Evolutionary conservation across 92 coral and sea anemone genomes (phyloP).

Genomic region (Phenganax subtilis): DNA sequence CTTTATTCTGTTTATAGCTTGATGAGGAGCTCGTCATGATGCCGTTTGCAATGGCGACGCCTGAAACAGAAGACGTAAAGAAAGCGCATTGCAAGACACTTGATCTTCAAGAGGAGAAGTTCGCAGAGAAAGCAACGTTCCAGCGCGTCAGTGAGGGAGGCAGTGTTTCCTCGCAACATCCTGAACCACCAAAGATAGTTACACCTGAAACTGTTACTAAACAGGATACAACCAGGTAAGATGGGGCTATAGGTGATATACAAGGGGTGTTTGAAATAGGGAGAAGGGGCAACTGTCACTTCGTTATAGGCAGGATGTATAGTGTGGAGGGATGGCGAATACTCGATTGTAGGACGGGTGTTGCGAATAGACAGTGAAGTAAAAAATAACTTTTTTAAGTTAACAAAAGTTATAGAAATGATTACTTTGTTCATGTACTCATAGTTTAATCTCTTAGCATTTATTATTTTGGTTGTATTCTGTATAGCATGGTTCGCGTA

Average conservation of each 20-base stretch:
- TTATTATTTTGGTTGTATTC: not conserved
- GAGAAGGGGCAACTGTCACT: no score
- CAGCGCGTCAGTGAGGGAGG: constrained; percentile 14
- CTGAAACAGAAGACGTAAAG: constrained; percentile 70
- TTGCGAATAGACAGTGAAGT: not conserved
- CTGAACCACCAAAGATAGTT: not conserved
- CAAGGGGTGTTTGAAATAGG: not conserved
- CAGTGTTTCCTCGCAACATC: not conserved
- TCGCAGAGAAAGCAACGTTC: constrained; percentile 37
- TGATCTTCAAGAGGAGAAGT: not conserved
- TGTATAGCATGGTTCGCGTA: not conserved
- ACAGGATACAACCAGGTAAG: constrained; percentile 21
- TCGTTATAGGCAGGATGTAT: no score
- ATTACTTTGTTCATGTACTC: no score
- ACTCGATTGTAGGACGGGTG: no score
- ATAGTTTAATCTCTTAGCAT: not conserved
- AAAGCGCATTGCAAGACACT: constrained; percentile 58
- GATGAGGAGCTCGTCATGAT: constrained; percentile 66
- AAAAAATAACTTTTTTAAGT: not conserved
- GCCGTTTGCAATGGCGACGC: constrained; percentile 88
- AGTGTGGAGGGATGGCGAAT: no score
- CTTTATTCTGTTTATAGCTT: not conserved
- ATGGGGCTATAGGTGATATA: not conserved
- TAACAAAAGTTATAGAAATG: no score
- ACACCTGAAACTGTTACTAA: constrained; percentile 17